These are phyloP conservation scores for Mesoligia furuncula DNA, from an alignment of 2,888 invertebrate genomes.

Conservation along the genomic window DNA sequence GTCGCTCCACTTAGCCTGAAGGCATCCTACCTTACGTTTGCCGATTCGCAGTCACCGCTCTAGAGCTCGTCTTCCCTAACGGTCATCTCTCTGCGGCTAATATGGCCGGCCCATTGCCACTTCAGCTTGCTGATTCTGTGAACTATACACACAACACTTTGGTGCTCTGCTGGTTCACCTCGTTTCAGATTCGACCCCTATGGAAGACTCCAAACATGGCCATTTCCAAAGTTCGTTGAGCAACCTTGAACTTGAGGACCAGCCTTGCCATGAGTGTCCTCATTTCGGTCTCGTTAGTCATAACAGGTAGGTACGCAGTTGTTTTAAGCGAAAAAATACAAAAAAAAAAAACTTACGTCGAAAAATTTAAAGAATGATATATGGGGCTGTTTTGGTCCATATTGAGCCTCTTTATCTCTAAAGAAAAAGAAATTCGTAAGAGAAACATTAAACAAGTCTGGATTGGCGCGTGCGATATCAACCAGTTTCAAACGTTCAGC, in stretches of 20 bases:
- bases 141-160: neutral
- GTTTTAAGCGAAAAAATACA: neutral
- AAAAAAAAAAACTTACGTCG: slow-evolving; percentile 92
- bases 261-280: neutral
- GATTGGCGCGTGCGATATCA: slow-evolving; percentile 92
- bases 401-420: slow-evolving; percentile 94
- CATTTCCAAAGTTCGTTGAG: neutral
- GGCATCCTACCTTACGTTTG: neutral
- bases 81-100: neutral
- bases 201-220: neutral
- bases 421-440: slow-evolving; percentile 99
- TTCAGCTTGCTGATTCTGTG: neutral
- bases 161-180: neutral
- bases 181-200: neutral
- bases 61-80: neutral
- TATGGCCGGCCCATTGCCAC: neutral
- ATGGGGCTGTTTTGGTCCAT: slow-evolving; percentile 96
- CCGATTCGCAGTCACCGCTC: neutral
- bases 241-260: neutral
- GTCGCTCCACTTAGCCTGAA: neutral
- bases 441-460: slow-evolving; percentile 96
- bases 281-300: neutral
- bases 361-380: slow-evolving; percentile 98
- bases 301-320: neutral
- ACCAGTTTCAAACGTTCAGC: slow-evolving; percentile 95